Evolutionary conservation across 2,888 invertebrate species (phyloP).

Genomic region (Sycophila texana): DNA sequence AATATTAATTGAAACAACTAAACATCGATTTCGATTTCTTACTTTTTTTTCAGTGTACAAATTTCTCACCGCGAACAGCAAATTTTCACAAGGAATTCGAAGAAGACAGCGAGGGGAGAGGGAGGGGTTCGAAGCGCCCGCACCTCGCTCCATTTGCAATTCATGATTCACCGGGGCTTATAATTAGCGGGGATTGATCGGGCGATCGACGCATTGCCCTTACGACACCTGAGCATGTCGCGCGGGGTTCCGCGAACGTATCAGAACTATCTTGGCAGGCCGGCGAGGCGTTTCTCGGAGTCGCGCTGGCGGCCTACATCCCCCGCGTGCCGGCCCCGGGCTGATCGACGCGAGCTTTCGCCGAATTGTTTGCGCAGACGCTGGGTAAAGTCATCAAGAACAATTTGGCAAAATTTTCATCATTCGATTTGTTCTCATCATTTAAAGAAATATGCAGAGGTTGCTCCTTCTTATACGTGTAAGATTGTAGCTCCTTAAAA

Average conservation of each 20-base stretch:
- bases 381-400: no score
- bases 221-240: neutral
- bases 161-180: constrained; percentile 46
- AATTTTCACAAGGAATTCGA: constrained; percentile 11
- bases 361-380: no score
- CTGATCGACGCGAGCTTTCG: neutral
- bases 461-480: no score
- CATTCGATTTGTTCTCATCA: no score
- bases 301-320: constrained; percentile 68
- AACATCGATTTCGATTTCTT: no score
- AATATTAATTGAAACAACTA: no score
- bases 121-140: no score
- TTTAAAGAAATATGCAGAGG: no score
- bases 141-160: constrained; percentile 34
- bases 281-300: constrained; percentile 65
- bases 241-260: constrained; percentile 61
- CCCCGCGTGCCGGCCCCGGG: constrained; percentile 62
- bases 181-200: constrained; percentile 44
- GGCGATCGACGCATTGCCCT: constrained; percentile 3
- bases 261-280: constrained; percentile 69
- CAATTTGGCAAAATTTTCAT: no score
- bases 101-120: constrained; percentile 19
- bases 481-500: no score
- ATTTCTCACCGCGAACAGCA: neutral
- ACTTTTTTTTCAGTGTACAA: neutral